These are phyloP conservation scores for Trinectes maculatus DNA, from an alignment of 2,113 vertebrate genomes.

Conservation along the genomic window DNA sequence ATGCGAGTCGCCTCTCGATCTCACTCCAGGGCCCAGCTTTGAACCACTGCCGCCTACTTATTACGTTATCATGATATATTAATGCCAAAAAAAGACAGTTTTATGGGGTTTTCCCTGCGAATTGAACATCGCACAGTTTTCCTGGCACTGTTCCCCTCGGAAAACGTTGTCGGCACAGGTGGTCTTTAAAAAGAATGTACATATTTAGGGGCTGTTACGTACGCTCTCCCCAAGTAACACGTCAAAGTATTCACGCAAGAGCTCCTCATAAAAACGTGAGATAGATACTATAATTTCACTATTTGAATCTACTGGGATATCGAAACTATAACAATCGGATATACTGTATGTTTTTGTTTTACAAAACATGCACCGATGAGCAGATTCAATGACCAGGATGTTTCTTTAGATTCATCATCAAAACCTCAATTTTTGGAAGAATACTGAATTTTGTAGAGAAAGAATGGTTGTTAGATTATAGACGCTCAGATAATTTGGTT, in stretches of 20 bases:
- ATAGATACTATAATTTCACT: neutral
- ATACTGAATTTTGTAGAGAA: neutral
- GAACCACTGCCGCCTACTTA: conserved; percentile 46
- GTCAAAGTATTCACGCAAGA: conserved; percentile 5
- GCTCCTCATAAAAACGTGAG: neutral
- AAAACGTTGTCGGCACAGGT: conserved; percentile 48
- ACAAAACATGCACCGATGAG: neutral
- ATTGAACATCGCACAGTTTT: conserved; percentile 59
- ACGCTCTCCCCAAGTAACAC: conserved; percentile 7
- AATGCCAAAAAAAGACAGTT: conserved; percentile 49
- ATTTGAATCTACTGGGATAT: neutral
- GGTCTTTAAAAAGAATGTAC: conserved; percentile 23
- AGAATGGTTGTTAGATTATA: conserved; percentile 19
- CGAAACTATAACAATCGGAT: neutral
- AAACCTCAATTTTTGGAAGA: conserved; percentile 1
- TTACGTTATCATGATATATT: conserved; percentile 66
- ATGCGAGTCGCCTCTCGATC: neutral
- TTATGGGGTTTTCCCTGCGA: conserved; percentile 54
- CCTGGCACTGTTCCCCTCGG: conserved; percentile 51
- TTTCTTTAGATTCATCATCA: neutral
- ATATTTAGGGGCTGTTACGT: conserved; percentile 26
- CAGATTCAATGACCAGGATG: neutral
- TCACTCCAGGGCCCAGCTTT: conserved; percentile 31
- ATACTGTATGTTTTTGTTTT: neutral
- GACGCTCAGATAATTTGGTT: conserved; percentile 21